Base-by-base conservation (phyloP, 2,797 vertebrate genomes). In the Lepilemur septentrionalis region DNA sequence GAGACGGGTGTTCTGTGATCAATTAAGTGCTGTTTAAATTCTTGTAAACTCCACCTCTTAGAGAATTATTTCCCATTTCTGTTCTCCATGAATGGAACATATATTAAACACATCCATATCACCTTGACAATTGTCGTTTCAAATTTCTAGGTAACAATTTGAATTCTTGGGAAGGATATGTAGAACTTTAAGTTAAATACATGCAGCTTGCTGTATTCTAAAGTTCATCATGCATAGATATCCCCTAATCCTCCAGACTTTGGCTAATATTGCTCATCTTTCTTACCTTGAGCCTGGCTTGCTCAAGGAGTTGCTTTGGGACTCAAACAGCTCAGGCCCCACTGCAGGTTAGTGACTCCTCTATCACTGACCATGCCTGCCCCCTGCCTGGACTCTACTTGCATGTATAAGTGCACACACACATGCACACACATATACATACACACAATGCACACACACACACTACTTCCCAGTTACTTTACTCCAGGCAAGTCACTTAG, bases 61-160 rank as follows among this genome's bases (percentile, higher is more conserved):
- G 30, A 25, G 65, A 85, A 89, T 0, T 82, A 38, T 88, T 95
- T 92, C 38, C 73, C 43, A 25, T 88, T 65, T 83, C 46, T 87
- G 14, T 72, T 63, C 63, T 55, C 84, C 22, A 55, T 70, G 35
- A 78, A 81, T 9, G 5, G 22, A 87, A 4, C 35, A 48, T 92
- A 89, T 94, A 90, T 50, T 73, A 95, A 96, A n/a, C 50, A 83
- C n/a, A 81, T 59, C 52, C 30, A 15, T 28, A 61, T 46, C 67
- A 84, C 35, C 61, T 76, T 88, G 28, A 55, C 52, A n/a, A 72
- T 9, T 65, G 4, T 22, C 35, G 18, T 61, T 78, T 81, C 67
- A 87, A 48, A 86, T 88, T 69, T 84, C 61, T 82, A 90, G 52
- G 41, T 78, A 67, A 87, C 52, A 67, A 89, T 72, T 84, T 90